Evolutionary conservation across 1,140 invertebrate species (phyloP), one percentile per base, ranked within the genome.

Genomic region (Hyposmocoma kahamanoa): DNA sequence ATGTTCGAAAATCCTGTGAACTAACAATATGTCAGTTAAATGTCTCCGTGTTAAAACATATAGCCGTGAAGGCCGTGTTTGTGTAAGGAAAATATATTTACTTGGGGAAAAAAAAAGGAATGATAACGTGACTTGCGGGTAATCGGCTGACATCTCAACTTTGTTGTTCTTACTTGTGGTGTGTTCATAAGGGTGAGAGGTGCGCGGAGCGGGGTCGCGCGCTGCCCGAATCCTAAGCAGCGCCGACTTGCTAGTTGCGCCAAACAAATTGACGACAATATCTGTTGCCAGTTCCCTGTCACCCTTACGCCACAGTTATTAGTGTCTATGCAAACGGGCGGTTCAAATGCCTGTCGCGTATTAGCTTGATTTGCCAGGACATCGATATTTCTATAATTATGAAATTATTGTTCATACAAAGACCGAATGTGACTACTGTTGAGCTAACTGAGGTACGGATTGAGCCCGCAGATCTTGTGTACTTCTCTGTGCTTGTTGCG

Each of bases 251-350:
- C 59, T 64, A 64, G 55, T 64, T 65, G 53, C 48, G 50, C 58
- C 56, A 57, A 78, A 81, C 80, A 81, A 81, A 84, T 81, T 81
- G 75, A 80, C 66, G 67, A 72, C 73, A 80, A 80, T 80, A 78
- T 80, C 59, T 68, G 68, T 60, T 71, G 67, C 60, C 72, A 72
- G 63, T 62, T 64, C 53, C 50, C 67, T 77, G 71, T 73, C 78
- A 73, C 64, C 59, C 62, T 34, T 26, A 48, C 55, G 36, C n/a
- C 34, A n/a, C 11, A 46, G 62, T 80, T 76, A 77, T 80, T 79
- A 66, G 57, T 48, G 48, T 56, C 42, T 34, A 22, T 34, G 48
- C 56, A 62, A 10, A 62, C 54, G 47, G 21, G 53, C 53, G 41
- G 42, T 20, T 18, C 42, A 41, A 24, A 36, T 43, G 53, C 42